Evolutionary conservation across 2,888 invertebrate genomes (phyloP).

Genomic region (Amitus sp.): DNA sequence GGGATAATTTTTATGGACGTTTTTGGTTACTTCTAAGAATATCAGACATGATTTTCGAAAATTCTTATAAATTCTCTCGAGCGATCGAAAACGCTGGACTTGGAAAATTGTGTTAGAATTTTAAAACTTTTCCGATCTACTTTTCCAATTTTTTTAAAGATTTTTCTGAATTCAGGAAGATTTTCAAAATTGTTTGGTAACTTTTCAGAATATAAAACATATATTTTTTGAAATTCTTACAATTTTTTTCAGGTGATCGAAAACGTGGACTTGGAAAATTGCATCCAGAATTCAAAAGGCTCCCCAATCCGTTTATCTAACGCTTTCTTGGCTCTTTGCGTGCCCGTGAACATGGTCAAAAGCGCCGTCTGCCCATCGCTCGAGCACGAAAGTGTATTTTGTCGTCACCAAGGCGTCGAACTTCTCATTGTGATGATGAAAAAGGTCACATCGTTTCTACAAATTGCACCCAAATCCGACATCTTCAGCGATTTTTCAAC

Average conservation of each 20-base stretch:
- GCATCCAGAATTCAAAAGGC: slow-evolving; percentile 66
- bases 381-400: slow-evolving; percentile 44
- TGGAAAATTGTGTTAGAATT: too few relatives aligned
- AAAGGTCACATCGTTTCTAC: slow-evolving; percentile 61
- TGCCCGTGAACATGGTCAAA: slow-evolving; percentile 69
- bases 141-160: too few relatives aligned
- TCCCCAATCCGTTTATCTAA: slow-evolving; percentile 68
- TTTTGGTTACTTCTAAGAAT: too few relatives aligned
- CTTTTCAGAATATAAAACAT: not conserved
- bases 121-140: too few relatives aligned
- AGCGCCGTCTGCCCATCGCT: slow-evolving; percentile 50
- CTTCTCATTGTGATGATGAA: slow-evolving; percentile 65
- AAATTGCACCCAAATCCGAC: slow-evolving; percentile 30
- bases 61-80: too few relatives aligned
- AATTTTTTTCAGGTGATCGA: slow-evolving; percentile 58
- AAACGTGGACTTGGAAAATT: slow-evolving; percentile 50
- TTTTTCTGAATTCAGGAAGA: too few relatives aligned
- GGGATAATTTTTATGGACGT: too few relatives aligned
- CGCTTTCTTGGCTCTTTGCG: slow-evolving; percentile 67
- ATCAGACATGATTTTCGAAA: too few relatives aligned
- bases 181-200: not conserved
- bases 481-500: slow-evolving; percentile 28
- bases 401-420: slow-evolving; percentile 59
- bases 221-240: too few relatives aligned
- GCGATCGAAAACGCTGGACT: too few relatives aligned